These are phyloP conservation scores for Anticlea derivata DNA, from an alignment of 2,888 invertebrate species.

Conservation along the genomic window DNA sequence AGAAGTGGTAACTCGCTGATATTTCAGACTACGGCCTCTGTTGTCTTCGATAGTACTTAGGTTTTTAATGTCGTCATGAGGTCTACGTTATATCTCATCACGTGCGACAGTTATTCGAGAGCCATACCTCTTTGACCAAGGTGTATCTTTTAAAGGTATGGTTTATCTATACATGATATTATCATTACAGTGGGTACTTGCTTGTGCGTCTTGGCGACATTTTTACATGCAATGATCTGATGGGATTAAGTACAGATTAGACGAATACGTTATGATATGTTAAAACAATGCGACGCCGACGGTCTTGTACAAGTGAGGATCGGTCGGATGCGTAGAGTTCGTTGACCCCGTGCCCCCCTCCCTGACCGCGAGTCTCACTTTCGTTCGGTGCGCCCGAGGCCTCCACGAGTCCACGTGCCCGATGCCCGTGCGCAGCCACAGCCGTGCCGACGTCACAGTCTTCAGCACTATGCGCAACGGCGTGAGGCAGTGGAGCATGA, in stretches of 20 bases:
- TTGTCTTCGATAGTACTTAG: no score
- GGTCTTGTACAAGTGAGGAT: conserved; percentile 77
- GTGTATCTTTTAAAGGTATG: no score
- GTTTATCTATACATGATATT: no score
- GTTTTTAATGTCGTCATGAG: no score
- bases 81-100: no score
- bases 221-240: no score
- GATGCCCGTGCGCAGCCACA: conserved; percentile 67
- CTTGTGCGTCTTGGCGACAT: no score
- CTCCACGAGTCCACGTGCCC: conserved; percentile 74
- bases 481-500: conserved; percentile 59
- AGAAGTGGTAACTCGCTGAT: no score
- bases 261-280: conserved; percentile 55
- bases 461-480: conserved; percentile 60
- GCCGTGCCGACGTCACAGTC: conserved; percentile 62
- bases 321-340: conserved; percentile 77
- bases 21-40: no score
- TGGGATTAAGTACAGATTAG: conserved; percentile 39
- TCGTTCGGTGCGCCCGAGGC: conserved; percentile 78
- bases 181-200: no score
- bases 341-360: conserved; percentile 61
- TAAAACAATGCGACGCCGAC: conserved; percentile 76
- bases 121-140: no score
- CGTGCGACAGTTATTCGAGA: no score
- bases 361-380: conserved; percentile 70